Evolutionary conservation across 2,113 vertebrate genomes (phyloP).

Genomic region (Oreochromis tanganicae): DNA sequence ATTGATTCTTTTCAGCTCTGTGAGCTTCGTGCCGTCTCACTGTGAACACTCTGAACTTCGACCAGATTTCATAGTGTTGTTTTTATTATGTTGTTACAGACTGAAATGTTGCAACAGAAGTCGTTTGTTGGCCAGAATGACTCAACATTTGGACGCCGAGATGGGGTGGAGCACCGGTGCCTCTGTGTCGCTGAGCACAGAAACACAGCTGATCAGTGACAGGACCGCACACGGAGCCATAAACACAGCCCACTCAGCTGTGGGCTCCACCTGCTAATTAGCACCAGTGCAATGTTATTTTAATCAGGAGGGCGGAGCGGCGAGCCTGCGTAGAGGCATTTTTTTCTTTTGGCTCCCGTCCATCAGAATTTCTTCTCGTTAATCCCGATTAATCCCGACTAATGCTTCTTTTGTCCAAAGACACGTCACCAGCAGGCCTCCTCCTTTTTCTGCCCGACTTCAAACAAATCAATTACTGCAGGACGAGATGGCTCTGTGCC

Average conservation of each 20-base stretch:
- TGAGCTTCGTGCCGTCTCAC: background rate
- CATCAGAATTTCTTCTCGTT: slow-evolving; percentile 50
- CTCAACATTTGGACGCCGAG: background rate
- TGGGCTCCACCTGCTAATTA: background rate
- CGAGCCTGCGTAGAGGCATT: background rate
- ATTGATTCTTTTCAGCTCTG: background rate
- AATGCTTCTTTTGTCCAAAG: slow-evolving; percentile 59
- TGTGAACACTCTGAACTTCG: background rate
- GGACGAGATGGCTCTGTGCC: background rate
- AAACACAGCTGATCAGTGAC: background rate
- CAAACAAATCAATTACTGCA: slow-evolving; percentile 57
- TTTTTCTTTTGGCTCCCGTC: slow-evolving; percentile 20
- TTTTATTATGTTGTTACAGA: background rate
- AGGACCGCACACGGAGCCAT: background rate
- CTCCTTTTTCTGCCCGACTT: slow-evolving; percentile 16
- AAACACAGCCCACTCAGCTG: background rate
- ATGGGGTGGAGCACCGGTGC: background rate
- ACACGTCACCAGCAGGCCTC: slow-evolving; percentile 10
- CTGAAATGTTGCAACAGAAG: background rate
- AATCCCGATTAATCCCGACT: slow-evolving; percentile 66
- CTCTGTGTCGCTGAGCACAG: background rate
- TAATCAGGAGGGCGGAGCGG: background rate
- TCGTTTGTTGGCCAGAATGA: background rate
- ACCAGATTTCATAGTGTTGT: background rate
- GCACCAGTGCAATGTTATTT: background rate